Evolutionary conservation across 2,797 vertebrate species (phyloP).

Genomic region (Lutjanus campechanus): DNA sequence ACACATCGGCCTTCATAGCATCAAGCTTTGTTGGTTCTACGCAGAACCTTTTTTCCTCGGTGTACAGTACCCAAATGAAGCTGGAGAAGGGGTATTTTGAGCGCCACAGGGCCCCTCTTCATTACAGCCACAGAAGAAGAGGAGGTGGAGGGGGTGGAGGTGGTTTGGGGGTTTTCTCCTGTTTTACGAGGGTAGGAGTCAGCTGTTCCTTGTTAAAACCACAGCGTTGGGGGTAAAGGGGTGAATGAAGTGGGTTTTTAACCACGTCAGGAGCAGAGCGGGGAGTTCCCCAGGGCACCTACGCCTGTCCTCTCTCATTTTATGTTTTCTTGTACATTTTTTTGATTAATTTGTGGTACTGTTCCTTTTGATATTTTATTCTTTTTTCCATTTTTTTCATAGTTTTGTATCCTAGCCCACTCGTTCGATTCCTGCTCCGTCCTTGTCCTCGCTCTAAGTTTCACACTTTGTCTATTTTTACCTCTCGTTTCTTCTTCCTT

Average conservation of each 20-base stretch:
- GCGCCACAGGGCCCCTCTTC: not conserved
- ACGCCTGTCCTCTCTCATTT: not conserved
- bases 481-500: not conserved
- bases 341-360: not conserved
- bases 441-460: not conserved
- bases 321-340: not conserved
- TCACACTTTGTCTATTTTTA: slow-evolving; percentile 8
- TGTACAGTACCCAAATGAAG: not conserved
- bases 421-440: not conserved
- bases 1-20: not conserved
- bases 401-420: not conserved
- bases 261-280: slow-evolving; percentile 42
- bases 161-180: slow-evolving; percentile 19
- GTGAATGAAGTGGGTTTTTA: slow-evolving; percentile 32
- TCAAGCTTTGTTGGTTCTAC: not conserved
- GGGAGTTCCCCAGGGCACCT: slow-evolving; percentile 47
- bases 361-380: not conserved
- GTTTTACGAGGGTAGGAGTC: slow-evolving; percentile 48
- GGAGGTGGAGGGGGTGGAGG: not conserved
- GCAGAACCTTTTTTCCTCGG: slow-evolving; percentile 12
- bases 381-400: not conserved
- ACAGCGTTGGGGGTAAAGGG: slow-evolving; percentile 7
- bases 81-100: too few species aligned
- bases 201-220: slow-evolving; percentile 62
- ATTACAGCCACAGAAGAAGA: slow-evolving; percentile 14